Evolutionary conservation across 2,797 vertebrate genomes (phyloP), one percentile per base, ranked within the genome.

Genomic region (Meda fulgida): DNA sequence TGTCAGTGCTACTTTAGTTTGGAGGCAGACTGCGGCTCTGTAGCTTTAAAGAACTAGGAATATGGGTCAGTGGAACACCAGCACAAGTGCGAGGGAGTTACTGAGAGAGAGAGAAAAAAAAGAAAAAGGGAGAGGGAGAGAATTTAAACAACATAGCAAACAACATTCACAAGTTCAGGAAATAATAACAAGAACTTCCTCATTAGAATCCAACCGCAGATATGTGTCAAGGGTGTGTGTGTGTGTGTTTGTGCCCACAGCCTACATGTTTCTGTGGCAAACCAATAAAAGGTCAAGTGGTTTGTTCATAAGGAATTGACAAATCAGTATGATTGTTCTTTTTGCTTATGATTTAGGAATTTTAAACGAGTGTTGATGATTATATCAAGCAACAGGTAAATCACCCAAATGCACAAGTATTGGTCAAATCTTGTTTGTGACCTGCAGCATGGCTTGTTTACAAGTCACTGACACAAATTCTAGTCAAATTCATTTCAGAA

Each of bases 41-140:
- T 46, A 70, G 58, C 53, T 70, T 71, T 78, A 78, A 85, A 84
- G 80, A 79, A 55, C 29, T 23, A 66, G 14, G 31, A 85, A 87
- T 86, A 73, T 86, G 86, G 86, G 84, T 88, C 86, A 89, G 80
- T 88, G 34, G 84, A 88, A 73, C 86, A 85, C 16, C 36, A 69
- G 34, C 43, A 67, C 43, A 11, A 73, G 58, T 16, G n/a, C 23
- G 55, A 84, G 78, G 31, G 83, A 83, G 66, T 53, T 66, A 80
- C 40, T 8, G 77, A 36, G 18, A 46, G 34, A 34, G 4, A 34
- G 3, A 36, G 34, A 36, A 1, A 36, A 1, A 36, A 5, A n/a
- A 84, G 26, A 18, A 36, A 21, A 53, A 53, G 19, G 6, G 51
- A 53, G 2, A 58, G 55, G 23, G 58, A 55, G 21, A 82, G 13